phyloP scores from a whole-genome alignment of 2,888 invertebrate species.

The Kryphioiulus occultus region DNA sequence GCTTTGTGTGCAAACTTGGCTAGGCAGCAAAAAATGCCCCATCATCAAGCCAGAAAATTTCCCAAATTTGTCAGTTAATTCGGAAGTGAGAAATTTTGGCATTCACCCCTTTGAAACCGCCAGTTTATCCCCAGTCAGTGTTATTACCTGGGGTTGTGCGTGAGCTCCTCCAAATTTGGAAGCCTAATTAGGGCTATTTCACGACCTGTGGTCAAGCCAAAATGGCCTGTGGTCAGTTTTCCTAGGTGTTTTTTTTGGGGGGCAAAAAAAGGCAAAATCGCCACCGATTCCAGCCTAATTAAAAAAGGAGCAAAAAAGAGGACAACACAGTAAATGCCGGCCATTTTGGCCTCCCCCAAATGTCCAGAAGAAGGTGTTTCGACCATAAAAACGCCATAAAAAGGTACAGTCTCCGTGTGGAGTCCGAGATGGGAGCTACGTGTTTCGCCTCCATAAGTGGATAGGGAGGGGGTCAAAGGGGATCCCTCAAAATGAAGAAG shows the following conservation, averaged over 20 bases:
- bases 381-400: conserved; percentile 18
- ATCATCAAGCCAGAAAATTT: background rate
- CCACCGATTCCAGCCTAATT: conserved; percentile 13
- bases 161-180: background rate
- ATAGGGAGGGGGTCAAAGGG: background rate
- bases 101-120: background rate
- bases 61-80: background rate
- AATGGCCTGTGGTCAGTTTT: conserved; percentile 30
- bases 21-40: too few species aligned
- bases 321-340: background rate
- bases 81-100: background rate
- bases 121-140: background rate
- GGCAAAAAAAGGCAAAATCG: background rate
- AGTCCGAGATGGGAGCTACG: background rate
- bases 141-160: background rate
- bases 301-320: background rate
- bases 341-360: background rate
- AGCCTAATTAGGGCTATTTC: conserved; percentile 21
- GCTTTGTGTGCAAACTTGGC: too few species aligned
- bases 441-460: background rate
- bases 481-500: background rate
- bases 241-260: background rate
- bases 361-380: conserved; percentile 39
- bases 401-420: background rate
- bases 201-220: conserved; percentile 35